These are phyloP conservation scores for Melanogrammus aeglefinus DNA, from an alignment of 2,797 vertebrate species.

Conservation along the genomic window DNA sequence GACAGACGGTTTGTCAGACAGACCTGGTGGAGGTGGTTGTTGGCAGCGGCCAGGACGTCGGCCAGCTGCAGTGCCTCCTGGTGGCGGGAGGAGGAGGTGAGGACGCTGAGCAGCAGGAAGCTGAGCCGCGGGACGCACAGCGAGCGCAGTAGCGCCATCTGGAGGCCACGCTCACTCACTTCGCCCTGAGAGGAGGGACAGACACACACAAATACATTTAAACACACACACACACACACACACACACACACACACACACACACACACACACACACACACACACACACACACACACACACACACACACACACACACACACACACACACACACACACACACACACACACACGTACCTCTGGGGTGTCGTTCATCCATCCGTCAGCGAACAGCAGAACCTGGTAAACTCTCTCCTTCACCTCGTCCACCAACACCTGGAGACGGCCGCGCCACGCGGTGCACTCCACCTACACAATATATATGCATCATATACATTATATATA, in stretches of 20 bases:
- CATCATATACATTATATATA: not conserved
- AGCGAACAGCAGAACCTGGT: slow-evolving; percentile 95
- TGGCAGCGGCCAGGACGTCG: slow-evolving; percentile 88
- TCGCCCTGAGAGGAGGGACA: slow-evolving; percentile 71
- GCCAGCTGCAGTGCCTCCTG: slow-evolving; percentile 91
- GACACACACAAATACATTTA: not conserved
- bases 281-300: not conserved
- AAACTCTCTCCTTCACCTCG: slow-evolving; percentile 95
- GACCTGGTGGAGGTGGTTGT: slow-evolving; percentile 88
- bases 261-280: too few relatives aligned
- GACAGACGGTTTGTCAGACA: not conserved
- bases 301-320: not conserved
- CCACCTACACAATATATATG: slow-evolving; percentile 24
- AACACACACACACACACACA: too few relatives aligned
- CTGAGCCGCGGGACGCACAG: slow-evolving; percentile 90
- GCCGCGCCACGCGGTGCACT: slow-evolving; percentile 83
- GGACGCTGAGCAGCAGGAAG: slow-evolving; percentile 87
- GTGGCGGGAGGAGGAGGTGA: slow-evolving; percentile 86
- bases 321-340: not conserved
- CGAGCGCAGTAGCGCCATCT: slow-evolving; percentile 84
- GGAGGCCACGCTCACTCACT: slow-evolving; percentile 83
- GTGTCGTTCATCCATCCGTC: slow-evolving; percentile 98
- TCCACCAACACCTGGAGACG: slow-evolving; percentile 85
- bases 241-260: too few relatives aligned
- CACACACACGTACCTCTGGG: slow-evolving; percentile 77